Evolutionary conservation across 1,140 invertebrate genomes (phyloP), one percentile per base, ranked within the genome.

Genomic region (Drosophila novamexicana): DNA sequence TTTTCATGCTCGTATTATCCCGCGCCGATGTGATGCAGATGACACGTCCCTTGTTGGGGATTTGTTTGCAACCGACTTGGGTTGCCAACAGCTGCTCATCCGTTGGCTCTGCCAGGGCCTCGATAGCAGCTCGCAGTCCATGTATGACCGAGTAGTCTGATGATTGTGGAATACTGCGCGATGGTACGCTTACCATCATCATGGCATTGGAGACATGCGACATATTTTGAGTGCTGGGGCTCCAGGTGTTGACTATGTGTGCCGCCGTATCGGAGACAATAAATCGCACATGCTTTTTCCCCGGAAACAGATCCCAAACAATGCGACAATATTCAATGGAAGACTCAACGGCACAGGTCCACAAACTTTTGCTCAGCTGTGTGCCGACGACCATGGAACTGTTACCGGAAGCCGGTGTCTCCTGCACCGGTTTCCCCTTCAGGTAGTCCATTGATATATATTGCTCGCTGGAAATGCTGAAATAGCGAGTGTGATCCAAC

Each of bases 301-400:
- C 93, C 0, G 98, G 97, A 94, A 98, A 99, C 29, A 99, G 94
- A 93, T 99, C 98, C 97, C 97, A 99, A 7, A 98, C 97, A 77
- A 99, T 98, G 22, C 98, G 94, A 88, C 97, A 98, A 91, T 99
- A 99, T 93, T 99, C 98, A 54, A 98, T 94, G 3, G 97, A 96
- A 5, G 97, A 96, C 94, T 99, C 98, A 1, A 99, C 96, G 82
- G 96, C 96, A 83, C 96, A 98, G 1, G 98, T 99, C 98, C 98
- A 99, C 50, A 99, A 86, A 7, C 97, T 97, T 93, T 99, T 99
- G 45, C 89, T 91, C 16, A 92, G 79, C 54, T 81, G 77, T 6
- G 82, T 69, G 42, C 78, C 68, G 18, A 50, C 57, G 36, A 54
- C 22, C 7, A 47, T 40, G 6, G 54, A 32, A 39, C 16, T 65